phyloP scores from a whole-genome alignment of 2,797 vertebrate genomes.

The Austrolebias charrua region DNA sequence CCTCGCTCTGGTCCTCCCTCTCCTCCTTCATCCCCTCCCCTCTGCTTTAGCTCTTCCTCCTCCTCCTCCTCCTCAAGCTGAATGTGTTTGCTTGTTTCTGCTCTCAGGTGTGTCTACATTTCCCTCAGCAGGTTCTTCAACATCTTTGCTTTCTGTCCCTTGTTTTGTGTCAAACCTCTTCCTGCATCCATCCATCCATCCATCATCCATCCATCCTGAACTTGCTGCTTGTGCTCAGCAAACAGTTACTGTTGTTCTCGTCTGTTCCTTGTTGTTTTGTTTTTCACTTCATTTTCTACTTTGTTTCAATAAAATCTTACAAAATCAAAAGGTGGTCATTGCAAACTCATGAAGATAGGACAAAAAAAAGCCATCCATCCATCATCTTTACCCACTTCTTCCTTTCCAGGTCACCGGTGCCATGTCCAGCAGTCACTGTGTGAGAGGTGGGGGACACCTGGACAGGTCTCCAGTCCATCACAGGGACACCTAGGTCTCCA shows the following conservation, averaged over 20 bases:
- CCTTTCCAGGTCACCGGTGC: no score
- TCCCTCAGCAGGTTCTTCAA: constrained; percentile 56
- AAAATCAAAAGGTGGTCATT: no score
- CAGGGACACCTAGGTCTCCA: no score
- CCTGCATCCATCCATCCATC: constrained; percentile 23
- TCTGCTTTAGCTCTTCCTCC: constrained; percentile 52
- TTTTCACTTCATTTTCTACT: not conserved
- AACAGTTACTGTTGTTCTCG: constrained; percentile 38
- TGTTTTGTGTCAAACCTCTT: constrained; percentile 60
- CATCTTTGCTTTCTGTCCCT: constrained; percentile 1
- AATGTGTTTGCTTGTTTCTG: constrained; percentile 46
- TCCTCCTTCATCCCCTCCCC: constrained; percentile 41
- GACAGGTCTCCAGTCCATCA: no score
- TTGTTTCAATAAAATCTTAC: no score
- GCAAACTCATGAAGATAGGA: no score
- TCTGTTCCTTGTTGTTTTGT: no score
- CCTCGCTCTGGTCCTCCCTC: constrained; percentile 43
- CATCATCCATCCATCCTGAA: constrained; percentile 31
- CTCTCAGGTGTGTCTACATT: constrained; percentile 62
- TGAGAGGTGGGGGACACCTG: no score
- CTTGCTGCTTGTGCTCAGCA: constrained; percentile 50
- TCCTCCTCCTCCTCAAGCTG: constrained; percentile 21
- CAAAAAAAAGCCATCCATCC: no score
- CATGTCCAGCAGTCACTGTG: no score
- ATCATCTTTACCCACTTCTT: no score